Evolutionary conservation across 2,113 vertebrate genomes (phyloP).

Genomic region (Gopherus evgoodei): DNA sequence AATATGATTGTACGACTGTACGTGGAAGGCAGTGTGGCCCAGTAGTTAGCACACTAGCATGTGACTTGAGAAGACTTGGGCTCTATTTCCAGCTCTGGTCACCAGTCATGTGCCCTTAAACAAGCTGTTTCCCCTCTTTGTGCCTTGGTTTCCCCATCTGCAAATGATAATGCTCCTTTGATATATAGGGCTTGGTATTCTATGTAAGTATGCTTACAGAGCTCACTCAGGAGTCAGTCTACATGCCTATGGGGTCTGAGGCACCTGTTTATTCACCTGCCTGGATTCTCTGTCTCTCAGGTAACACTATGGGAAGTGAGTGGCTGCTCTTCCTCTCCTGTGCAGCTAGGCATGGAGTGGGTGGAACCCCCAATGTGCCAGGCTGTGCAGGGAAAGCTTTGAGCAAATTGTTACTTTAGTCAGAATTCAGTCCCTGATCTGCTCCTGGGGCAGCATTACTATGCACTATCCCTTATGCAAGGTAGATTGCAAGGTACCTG

Average conservation of each 20-base stretch:
- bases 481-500: not conserved
- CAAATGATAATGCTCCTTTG: not conserved
- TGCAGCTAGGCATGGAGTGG: not conserved
- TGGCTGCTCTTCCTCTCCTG: fast-evolving
- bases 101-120: not conserved
- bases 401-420: not conserved
- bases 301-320: not conserved
- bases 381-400: not conserved
- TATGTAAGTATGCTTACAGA: not conserved
- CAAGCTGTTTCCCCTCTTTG: not conserved
- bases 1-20: not conserved
- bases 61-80: not conserved
- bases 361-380: not conserved
- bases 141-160: not conserved
- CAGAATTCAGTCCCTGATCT: not conserved
- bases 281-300: not conserved
- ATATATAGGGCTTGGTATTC: not conserved
- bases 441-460: not conserved
- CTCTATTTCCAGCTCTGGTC: not conserved
- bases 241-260: not conserved
- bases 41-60: too few relatives aligned
- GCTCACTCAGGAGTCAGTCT: not conserved
- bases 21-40: too few relatives aligned
- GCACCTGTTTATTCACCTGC: not conserved
- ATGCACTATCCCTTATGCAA: not conserved